A percentile compares a stretch with the other conserved stretches of the same genome.
Conservation (phyloP, 1,140 invertebrate species). For the Diorhabda sublineata region DNA sequence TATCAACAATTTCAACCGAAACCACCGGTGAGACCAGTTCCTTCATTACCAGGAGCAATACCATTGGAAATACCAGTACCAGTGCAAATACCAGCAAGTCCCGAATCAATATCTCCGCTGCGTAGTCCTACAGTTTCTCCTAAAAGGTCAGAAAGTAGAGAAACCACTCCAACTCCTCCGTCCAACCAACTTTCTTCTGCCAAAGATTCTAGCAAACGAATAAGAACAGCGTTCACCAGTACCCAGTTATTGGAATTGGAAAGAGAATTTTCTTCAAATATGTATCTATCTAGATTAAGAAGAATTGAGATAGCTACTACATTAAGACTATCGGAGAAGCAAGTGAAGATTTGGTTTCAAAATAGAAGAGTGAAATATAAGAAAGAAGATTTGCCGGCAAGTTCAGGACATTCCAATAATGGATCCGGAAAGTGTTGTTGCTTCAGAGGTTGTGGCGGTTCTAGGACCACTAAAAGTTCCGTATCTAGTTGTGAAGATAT, state of each 20-base stretch:
- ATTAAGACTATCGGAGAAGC: slow-evolving; percentile 84
- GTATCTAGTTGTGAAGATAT: slow-evolving; percentile 36
- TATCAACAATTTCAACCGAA: slow-evolving; percentile 40
- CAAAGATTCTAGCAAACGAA: slow-evolving; percentile 67
- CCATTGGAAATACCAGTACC: slow-evolving; percentile 19
- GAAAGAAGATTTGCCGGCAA: slow-evolving; percentile 63
- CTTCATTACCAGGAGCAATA: slow-evolving; percentile 30
- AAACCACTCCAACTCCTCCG: slow-evolving; percentile 56
- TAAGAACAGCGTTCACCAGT: slow-evolving; percentile 89
- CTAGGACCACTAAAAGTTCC: slow-evolving; percentile 31
- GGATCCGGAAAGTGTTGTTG: slow-evolving; percentile 35
- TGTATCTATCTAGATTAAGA: slow-evolving; percentile 82
- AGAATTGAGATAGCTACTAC: slow-evolving; percentile 90
- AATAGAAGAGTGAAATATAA: slow-evolving; percentile 88
- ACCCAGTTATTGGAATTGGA: slow-evolving; percentile 88
- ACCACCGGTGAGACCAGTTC: slow-evolving; percentile 36
- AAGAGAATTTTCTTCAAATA: slow-evolving; percentile 85
- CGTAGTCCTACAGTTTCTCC: slow-evolving; percentile 22
- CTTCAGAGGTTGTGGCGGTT: slow-evolving; percentile 30
- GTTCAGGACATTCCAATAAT: slow-evolving; percentile 6
- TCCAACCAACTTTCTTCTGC: slow-evolving; percentile 44
- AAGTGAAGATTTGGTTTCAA: slow-evolving; percentile 95
- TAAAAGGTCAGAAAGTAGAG: slow-evolving; percentile 46
- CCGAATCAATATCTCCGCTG: slow-evolving; percentile 44
- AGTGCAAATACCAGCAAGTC: not conserved